A percentile compares a stretch with the other conserved stretches of the same genome.
Conservation (phyloP, 2,888 invertebrate species). For the Plusia festucae region DNA sequence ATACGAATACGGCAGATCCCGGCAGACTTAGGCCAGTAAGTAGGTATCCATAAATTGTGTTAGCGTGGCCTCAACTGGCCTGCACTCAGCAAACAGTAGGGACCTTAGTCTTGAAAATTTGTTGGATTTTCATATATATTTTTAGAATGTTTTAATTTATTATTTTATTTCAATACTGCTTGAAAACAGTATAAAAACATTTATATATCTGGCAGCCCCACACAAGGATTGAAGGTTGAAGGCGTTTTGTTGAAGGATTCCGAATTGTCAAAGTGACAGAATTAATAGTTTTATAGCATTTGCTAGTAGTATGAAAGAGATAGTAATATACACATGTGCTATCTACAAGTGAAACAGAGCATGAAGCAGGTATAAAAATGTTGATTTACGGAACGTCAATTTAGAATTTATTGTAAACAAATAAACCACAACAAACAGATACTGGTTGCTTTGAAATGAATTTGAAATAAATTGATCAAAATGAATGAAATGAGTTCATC, state of each 20-base stretch:
- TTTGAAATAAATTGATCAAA: slow-evolving; percentile 50
- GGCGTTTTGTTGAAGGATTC: no score
- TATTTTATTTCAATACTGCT: no score
- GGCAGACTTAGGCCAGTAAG: no score
- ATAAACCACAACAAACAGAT: slow-evolving; percentile 3
- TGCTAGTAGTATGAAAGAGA: neutral
- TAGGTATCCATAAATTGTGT: no score
- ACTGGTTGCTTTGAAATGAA: slow-evolving; percentile 43
- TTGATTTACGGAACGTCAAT: neutral
- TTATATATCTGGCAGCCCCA: no score
- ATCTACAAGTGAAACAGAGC: neutral
- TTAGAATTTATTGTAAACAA: neutral
- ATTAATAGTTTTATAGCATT: neutral
- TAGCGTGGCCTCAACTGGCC: no score
- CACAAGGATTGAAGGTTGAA: no score
- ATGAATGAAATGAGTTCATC: slow-evolving; percentile 76
- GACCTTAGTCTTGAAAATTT: no score
- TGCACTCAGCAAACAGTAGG: no score
- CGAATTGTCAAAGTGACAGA: neutral
- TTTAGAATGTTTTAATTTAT: no score
- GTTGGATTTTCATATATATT: no score
- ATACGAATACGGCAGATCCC: no score
- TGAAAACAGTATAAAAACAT: neutral
- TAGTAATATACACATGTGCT: neutral
- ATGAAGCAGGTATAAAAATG: neutral